phyloP scores from a whole-genome alignment of 1,140 invertebrate species.

The Aradophagus sp. region DNA sequence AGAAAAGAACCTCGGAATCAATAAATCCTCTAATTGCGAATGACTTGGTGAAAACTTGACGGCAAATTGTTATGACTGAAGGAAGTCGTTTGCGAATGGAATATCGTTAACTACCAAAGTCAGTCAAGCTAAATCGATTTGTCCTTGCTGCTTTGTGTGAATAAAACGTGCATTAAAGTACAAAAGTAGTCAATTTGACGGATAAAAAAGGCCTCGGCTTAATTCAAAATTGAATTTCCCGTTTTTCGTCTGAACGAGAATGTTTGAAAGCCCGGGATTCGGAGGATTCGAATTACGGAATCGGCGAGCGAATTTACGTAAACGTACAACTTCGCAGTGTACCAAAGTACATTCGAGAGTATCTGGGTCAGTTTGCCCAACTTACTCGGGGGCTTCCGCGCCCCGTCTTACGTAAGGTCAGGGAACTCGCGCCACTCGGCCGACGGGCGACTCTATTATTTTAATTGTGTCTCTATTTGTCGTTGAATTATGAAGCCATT shows the following conservation, averaged over 20 bases:
- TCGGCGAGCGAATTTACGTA: constrained; percentile 33
- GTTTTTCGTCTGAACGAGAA: constrained; percentile 12
- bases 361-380: constrained; percentile 45
- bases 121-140: too few relatives aligned
- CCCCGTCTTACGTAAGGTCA: constrained; percentile 31
- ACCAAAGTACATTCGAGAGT: constrained; percentile 37
- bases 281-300: constrained; percentile 32
- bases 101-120: too few relatives aligned
- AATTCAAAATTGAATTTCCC: constrained; percentile 25
- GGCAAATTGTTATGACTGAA: too few relatives aligned
- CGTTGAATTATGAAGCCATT: too few relatives aligned
- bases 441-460: constrained; percentile 26
- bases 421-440: constrained; percentile 13
- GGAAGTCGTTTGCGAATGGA: too few relatives aligned
- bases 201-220: constrained; percentile 9
- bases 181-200: constrained; percentile 2
- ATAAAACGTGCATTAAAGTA: background rate
- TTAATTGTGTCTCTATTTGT: constrained; percentile 29
- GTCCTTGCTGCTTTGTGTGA: too few relatives aligned
- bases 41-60: too few relatives aligned
- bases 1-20: too few relatives aligned
- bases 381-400: constrained; percentile 21
- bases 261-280: constrained; percentile 9
- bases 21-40: too few relatives aligned
- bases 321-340: constrained; percentile 27